Percentiles rank a stretch among this genome's conserved stretches.
These are phyloP conservation scores for Colinus virginianus DNA, from an alignment of 2,113 vertebrate genomes.

Conservation along the genomic window DNA sequence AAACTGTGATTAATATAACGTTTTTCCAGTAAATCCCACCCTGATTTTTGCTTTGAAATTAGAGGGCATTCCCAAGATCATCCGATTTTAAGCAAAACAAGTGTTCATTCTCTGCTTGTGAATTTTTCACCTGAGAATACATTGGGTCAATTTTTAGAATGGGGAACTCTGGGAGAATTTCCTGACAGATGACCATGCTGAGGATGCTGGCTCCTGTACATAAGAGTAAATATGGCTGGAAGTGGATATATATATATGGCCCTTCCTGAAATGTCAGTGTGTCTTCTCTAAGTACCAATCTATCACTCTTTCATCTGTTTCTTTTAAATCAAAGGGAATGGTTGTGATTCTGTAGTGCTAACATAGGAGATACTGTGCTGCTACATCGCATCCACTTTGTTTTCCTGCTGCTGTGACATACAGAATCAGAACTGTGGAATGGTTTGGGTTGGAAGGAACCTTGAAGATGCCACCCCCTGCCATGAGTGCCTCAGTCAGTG, in stretches of 20 bases:
- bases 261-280: not conserved
- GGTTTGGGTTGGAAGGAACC: not conserved
- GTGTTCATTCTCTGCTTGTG: not conserved
- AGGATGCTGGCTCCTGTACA: not conserved
- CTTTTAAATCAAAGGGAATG: not conserved
- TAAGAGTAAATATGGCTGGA: not conserved
- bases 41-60: not conserved
- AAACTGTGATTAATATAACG: not conserved
- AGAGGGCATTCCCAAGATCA: not conserved
- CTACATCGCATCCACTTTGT: not conserved
- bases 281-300: not conserved
- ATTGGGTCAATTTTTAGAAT: not conserved
- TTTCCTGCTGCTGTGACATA: not conserved
- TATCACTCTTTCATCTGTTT: not conserved
- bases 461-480: not conserved
- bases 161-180: not conserved
- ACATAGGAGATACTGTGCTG: not conserved
- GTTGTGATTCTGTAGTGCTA: not conserved
- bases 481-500: not conserved
- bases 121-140: not conserved
- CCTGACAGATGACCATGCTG: accelerated
- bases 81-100: not conserved
- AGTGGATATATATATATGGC: not conserved
- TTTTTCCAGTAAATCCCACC: not conserved
- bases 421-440: not conserved